Conservation (phyloP, 2,113 vertebrate genomes). For the Chauna torquata region DNA sequence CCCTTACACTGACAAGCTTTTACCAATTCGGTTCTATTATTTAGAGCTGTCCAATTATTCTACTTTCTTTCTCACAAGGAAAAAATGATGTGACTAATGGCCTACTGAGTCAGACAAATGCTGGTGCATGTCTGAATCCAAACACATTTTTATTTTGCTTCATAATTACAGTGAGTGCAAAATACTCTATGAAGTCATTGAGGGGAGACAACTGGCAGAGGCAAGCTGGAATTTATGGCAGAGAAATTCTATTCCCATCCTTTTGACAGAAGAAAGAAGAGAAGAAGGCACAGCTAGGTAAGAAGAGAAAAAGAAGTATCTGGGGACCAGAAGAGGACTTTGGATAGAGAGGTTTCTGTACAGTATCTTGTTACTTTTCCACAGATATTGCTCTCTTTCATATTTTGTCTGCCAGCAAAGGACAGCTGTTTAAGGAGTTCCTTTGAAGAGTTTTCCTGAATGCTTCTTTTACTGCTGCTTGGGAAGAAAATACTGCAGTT, state of each 20-base stretch:
- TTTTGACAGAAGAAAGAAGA: not conserved
- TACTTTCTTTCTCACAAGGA: not conserved
- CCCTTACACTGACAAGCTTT: not conserved
- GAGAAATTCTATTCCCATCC: not conserved
- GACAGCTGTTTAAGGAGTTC: not conserved
- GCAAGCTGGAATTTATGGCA: not conserved
- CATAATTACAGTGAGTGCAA: not conserved
- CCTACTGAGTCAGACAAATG: not conserved
- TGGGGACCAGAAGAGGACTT: not conserved
- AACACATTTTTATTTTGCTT: not conserved
- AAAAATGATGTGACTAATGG: not conserved
- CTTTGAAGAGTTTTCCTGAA: not conserved
- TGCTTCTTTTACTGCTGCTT: not conserved
- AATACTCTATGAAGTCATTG: not conserved
- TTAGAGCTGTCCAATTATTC: not conserved
- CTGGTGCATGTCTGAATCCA: not conserved
- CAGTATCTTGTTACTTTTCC: not conserved
- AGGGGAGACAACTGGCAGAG: not conserved
- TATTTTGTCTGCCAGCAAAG: not conserved
- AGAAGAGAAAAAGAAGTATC: not conserved
- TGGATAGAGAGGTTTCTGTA: not conserved
- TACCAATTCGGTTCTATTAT: not conserved
- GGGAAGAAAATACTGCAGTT: not conserved
- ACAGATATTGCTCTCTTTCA: not conserved
- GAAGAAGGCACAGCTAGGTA: not conserved